Conservation (phyloP, 1,140 invertebrate species). For the Oryzaephilus surinamensis region DNA sequence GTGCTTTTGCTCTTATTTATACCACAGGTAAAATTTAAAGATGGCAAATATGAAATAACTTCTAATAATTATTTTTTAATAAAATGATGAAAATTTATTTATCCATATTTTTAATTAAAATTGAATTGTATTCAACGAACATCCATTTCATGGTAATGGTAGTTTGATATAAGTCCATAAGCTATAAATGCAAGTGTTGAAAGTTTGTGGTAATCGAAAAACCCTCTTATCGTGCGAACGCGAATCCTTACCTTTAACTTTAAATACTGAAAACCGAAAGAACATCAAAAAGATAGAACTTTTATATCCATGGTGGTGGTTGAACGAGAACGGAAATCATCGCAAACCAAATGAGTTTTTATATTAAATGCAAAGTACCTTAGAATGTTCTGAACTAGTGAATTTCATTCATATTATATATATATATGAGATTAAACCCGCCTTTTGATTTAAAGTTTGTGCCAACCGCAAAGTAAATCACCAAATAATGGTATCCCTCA, state of each 20-base stretch:
- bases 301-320: conserved; percentile 9
- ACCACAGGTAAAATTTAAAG: no score
- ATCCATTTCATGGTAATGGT: no score
- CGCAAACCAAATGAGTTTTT: conserved; percentile 7
- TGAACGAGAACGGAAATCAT: not conserved
- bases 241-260: conserved; percentile 10
- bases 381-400: no score
- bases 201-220: conserved; percentile 6
- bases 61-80: no score
- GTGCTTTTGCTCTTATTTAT: no score
- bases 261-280: conserved; percentile 11
- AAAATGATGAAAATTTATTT: no score
- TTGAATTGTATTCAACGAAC: no score
- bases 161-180: not conserved
- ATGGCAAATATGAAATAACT: no score
- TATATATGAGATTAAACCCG: conserved; percentile 4
- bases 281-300: conserved; percentile 7
- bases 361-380: conserved; percentile 6
- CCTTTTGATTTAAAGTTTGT: conserved; percentile 9
- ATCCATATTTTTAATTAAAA: no score
- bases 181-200: conserved; percentile 4
- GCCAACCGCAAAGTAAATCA: conserved; percentile 7
- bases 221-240: conserved; percentile 10
- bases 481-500: conserved; percentile 8
- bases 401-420: no score